Base-by-base conservation (phyloP, 2,888 invertebrate species). In the Petrolisthes manimaculis region DNA sequence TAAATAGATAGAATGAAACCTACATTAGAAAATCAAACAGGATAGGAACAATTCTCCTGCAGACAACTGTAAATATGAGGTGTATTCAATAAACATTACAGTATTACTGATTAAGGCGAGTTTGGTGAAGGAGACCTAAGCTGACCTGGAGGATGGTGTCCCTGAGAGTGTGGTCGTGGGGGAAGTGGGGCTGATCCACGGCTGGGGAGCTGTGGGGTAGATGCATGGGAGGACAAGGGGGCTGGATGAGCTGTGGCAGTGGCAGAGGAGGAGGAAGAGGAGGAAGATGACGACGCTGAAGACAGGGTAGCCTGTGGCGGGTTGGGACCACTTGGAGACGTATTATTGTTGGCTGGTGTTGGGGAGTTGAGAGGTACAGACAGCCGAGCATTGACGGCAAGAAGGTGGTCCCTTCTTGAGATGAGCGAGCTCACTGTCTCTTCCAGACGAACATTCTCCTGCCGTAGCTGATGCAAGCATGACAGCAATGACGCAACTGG, bases 301-400 rank as follows among this genome's bases (percentile, higher is more conserved):
- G 77, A n/a, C 82, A 61, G 81, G 61, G 84, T 79, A 51, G 75
- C 79, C 71, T 83, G 78, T 24, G 94, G 94, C 91, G 88, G 69
- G 53, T 81, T 55, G 55, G 82, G 24, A 61, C 81, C 74, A n/a
- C 83, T 79, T 54, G 84, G 77, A 78, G 84, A 79, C 55, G 84
- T 54, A 55, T 84, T 83, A 55, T 84, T 83, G 83, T 71, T 84
- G 74, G 86, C 84, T 21, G 94, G 94, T 91, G 94, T 94, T 80
- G 94, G 93, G 0, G 91, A 92, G 54, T 94, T 96, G 86, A 97
- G 94, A 21, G 97, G 97, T 92, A 97, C 96, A 71, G 97, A 97
- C 79, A 99, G 95, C 86, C 98, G 95, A 8, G 98, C 98, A 94
- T 99, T 99, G 61, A 99, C 97, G 0, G 98, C 98, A 91, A 98